Base-by-base conservation (phyloP, 2,888 invertebrate genomes). In the Achlya flavicornis region DNA sequence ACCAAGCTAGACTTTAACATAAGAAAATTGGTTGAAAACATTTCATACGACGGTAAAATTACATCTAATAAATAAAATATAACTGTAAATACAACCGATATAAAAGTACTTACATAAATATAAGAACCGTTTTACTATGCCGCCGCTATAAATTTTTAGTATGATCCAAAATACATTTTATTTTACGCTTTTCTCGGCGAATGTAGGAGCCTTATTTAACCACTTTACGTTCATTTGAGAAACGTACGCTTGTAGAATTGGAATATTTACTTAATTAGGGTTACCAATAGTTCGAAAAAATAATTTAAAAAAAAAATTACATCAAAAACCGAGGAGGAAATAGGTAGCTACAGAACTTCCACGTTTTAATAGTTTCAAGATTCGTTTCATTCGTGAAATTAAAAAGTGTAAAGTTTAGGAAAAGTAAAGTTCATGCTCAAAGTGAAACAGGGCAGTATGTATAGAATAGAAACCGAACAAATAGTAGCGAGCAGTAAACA, bases 171-270 rank as follows among this genome's bases (percentile, higher is more conserved):
- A 73, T 63, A 79, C 74, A 73, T 77, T 80, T 76, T 76, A 75
- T 78, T 74, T 67, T 73, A 73, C 68, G 73, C 74, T 78, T 73
- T 73, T 74, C 72, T 67, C 73, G 61, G 64, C 41, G 62, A 65
- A 53, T 65, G 66, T 72, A 69, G 69, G 78, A 63, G 63, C 71
- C 70, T 74, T 78, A 72, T 76, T 73, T 71, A 68, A 64, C 65
- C 69, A 65, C 64, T 71, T 72, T 73, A 71, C 66, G 65, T 76
- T 76, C 71, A 71, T 71, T 74, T 68, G 71, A 72, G 68, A 70
- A 69, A 71, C 66, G 75, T 71, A 81, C 81, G 81, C 67, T 71
- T 72, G 72, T 73, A 64, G 79, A 81, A 82, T 82, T 76, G 64
- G 61, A 75, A 77, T 63, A 67, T 73, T 69, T 71, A 67, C 64